These are phyloP conservation scores for Laspeyria flexula DNA, from an alignment of 2,888 invertebrate genomes.

Conservation along the genomic window DNA sequence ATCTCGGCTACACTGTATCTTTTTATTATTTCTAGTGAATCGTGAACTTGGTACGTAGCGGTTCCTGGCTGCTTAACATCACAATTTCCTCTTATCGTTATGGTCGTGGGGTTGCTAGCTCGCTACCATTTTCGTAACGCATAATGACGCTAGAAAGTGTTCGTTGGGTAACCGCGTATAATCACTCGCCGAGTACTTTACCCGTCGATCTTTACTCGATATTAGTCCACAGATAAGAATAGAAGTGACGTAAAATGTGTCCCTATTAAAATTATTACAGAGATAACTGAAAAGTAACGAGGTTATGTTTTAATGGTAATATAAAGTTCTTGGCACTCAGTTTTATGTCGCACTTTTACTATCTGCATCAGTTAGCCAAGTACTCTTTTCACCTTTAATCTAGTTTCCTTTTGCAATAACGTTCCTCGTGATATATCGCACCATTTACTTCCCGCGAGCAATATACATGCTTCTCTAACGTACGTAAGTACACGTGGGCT, in stretches of 20 bases:
- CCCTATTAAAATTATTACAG: slow-evolving; percentile 34
- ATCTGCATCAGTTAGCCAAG: slow-evolving; percentile 23
- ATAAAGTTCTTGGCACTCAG: slow-evolving; percentile 20
- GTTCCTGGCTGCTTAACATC: slow-evolving; percentile 41
- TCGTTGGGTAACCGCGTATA: slow-evolving; percentile 52
- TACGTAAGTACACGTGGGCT: neutral
- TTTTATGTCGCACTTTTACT: slow-evolving; percentile 16
- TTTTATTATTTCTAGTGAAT: slow-evolving; percentile 58
- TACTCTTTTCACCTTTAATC: slow-evolving; percentile 31
- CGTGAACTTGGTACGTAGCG: slow-evolving; percentile 46
- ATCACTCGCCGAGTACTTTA: slow-evolving; percentile 44
- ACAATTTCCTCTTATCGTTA: slow-evolving; percentile 52
- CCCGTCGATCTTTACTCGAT: slow-evolving; percentile 39
- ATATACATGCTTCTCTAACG: slow-evolving; percentile 20
- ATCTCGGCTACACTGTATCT: slow-evolving; percentile 67
- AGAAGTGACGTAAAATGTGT: slow-evolving; percentile 34
- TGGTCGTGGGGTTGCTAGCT: slow-evolving; percentile 47
- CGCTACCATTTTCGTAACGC: slow-evolving; percentile 49
- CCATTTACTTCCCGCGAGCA: slow-evolving; percentile 28
- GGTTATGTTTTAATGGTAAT: slow-evolving; percentile 28
- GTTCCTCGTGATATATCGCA: slow-evolving; percentile 32
- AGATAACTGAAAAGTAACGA: slow-evolving; percentile 17
- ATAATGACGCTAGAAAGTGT: slow-evolving; percentile 57
- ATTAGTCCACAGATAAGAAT: slow-evolving; percentile 40
- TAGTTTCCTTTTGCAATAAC: slow-evolving; percentile 30